These are phyloP conservation scores for Drosophila guanche DNA, from an alignment of 1,140 invertebrate genomes.

Conservation along the genomic window DNA sequence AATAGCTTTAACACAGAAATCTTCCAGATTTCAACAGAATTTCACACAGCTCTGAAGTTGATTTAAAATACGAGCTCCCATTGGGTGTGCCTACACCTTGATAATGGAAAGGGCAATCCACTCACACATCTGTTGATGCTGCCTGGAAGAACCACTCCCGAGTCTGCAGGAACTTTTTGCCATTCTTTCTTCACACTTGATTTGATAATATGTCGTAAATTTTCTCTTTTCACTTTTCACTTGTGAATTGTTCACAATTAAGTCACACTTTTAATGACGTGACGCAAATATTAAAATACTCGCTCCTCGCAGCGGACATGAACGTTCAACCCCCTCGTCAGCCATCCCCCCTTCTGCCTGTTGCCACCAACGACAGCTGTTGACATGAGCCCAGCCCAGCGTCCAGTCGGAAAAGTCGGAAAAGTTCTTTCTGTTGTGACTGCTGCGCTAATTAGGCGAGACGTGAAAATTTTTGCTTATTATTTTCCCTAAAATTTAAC, in stretches of 20 bases:
- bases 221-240: slow-evolving; percentile 63
- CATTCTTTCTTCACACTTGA: slow-evolving; percentile 47
- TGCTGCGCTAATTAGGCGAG: slow-evolving; percentile 72
- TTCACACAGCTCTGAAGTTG: too few species aligned
- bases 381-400: slow-evolving; percentile 40
- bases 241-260: slow-evolving; percentile 73
- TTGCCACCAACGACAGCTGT: slow-evolving; percentile 48
- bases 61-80: background rate
- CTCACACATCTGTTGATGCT: slow-evolving; percentile 13
- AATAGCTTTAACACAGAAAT: too few species aligned
- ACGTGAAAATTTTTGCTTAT: slow-evolving; percentile 82
- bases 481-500: slow-evolving; percentile 79
- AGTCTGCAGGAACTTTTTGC: slow-evolving; percentile 27
- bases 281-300: slow-evolving; percentile 72
- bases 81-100: slow-evolving; percentile 23
- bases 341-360: background rate
- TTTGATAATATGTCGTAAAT: slow-evolving; percentile 77
- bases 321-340: slow-evolving; percentile 18
- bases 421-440: slow-evolving; percentile 36
- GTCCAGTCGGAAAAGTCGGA: slow-evolving; percentile 48
- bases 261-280: slow-evolving; percentile 75
- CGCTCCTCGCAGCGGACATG: slow-evolving; percentile 39
- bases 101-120: slow-evolving; percentile 6
- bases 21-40: too few species aligned
- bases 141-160: slow-evolving; percentile 7